Evolutionary conservation across 2,888 invertebrate species (phyloP), one percentile per base, ranked within the genome.

Genomic region (Phengaris alcon): DNA sequence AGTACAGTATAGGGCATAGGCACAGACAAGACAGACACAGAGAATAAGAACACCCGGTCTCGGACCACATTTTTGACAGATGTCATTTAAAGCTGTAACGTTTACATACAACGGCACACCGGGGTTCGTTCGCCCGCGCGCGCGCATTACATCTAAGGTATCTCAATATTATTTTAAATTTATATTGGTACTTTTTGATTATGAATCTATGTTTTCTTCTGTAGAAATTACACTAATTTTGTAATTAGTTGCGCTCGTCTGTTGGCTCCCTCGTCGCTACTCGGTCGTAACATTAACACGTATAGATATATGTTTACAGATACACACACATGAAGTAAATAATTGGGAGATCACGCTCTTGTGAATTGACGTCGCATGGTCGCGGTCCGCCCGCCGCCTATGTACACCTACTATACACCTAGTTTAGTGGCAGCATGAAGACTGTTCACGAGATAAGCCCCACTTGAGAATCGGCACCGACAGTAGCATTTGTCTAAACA

Each of bases 101-200:
- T 75, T 70, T 77, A 76, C 76, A 76, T 78, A 79, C 78, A 79
- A 78, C 80, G 79, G 79, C 80, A 80, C 78, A 77, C 80, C 77
- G 81, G 81, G 76, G 78, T 80, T 77, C 78, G 75, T 83, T 83
- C 85, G 85, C 86, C 85, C 87, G 85, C 87, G 86, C 88, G 86
- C 87, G 85, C 86, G 83, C 85, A 82, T 87, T 88, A 81, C 80
- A 91, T 90, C 91, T 93, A 91, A 90, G 87, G 90, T 92, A 90
- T 90, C 87, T 86, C 85, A 85, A 84, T 87, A 86, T 88, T 78
- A 83, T 88, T 89, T 88, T 87, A 90, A 88, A 91, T 91, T 92
- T 93, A 94, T 93, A 92, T 95, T 96, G 96, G 96, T 96, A 96
- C 96, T 93, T 96, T 95, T 95, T 94, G 94, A 95, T 95, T 95